These are phyloP conservation scores for Percina caprodes DNA, from an alignment of 2,113 vertebrate species.

Conservation along the genomic window DNA sequence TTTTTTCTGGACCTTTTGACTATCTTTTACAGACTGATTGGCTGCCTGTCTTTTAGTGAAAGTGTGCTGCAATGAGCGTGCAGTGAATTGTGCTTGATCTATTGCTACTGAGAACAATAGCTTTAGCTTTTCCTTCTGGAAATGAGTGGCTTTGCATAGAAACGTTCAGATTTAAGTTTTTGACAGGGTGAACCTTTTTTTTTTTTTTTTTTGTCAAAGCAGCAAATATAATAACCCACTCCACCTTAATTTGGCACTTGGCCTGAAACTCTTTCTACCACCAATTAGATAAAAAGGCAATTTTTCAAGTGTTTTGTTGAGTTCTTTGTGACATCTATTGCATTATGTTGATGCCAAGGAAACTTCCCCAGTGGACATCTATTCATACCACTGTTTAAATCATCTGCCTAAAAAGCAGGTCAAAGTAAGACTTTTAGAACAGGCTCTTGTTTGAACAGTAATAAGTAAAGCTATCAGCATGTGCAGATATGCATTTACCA, in stretches of 20 bases:
- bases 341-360: conserved; percentile 17
- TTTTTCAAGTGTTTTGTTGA: conserved; percentile 37
- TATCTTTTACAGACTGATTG: conserved; percentile 20
- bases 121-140: neutral
- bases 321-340: conserved; percentile 4
- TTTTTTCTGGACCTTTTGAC: conserved; percentile 18
- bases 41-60: conserved; percentile 19
- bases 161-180: neutral
- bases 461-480: conserved; percentile 42
- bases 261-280: neutral
- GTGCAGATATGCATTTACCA: conserved; percentile 25
- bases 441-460: conserved; percentile 16
- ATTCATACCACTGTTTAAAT: conserved; percentile 19
- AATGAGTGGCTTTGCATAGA: neutral
- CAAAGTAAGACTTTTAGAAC: conserved; percentile 3
- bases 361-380: conserved; percentile 12
- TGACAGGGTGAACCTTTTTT: neutral
- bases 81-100: conserved; percentile 26
- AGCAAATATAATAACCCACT: neutral
- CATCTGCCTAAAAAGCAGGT: conserved; percentile 12
- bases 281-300: conserved; percentile 23
- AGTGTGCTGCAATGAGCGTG: conserved; percentile 3
- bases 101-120: neutral
- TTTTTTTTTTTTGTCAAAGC: neutral
- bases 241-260: conserved; percentile 26